phyloP scores from a whole-genome alignment of 2,113 vertebrate genomes.

The Sphaerodactylus townsendi region DNA sequence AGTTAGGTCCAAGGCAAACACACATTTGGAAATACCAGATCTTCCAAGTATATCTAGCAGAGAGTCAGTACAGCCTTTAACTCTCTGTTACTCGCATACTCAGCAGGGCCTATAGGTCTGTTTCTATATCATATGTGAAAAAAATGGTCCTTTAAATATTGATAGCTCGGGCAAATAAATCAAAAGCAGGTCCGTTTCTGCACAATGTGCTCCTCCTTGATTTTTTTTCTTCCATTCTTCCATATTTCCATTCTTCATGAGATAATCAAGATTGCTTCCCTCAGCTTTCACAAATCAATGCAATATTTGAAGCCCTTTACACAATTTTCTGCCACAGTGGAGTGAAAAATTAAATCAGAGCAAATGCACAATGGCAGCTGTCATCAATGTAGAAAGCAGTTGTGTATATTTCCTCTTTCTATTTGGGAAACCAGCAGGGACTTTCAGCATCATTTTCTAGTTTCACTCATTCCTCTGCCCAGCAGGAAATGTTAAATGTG shows the following conservation, averaged over 20 bases:
- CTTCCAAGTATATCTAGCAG: too few species aligned
- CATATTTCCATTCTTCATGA: neutral
- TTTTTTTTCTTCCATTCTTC: neutral
- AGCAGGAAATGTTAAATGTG: neutral
- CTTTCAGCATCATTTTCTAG: slow-evolving; percentile 6
- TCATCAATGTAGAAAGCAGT: neutral
- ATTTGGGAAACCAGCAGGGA: slow-evolving; percentile 13
- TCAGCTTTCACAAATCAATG: slow-evolving; percentile 11
- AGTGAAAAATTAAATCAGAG: slow-evolving; percentile 26
- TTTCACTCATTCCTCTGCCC: slow-evolving; percentile 19
- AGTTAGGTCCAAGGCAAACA: neutral
- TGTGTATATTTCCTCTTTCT: slow-evolving; percentile 19
- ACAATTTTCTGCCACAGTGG: slow-evolving; percentile 1
- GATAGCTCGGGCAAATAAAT: neutral
- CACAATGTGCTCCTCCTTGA: neutral
- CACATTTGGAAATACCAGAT: neutral
- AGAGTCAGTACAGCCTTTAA: neutral
- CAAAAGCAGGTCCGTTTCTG: neutral
- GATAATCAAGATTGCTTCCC: slow-evolving; percentile 17
- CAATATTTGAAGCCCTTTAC: slow-evolving; percentile 21
- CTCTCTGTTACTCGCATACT: neutral
- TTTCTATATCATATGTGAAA: neutral
- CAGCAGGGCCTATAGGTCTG: too few species aligned
- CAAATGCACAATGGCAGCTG: neutral
- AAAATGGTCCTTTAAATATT: neutral